Evolutionary conservation across 1,140 invertebrate genomes (phyloP), one percentile per base, ranked within the genome.

Genomic region (Bombyx mandarina): DNA sequence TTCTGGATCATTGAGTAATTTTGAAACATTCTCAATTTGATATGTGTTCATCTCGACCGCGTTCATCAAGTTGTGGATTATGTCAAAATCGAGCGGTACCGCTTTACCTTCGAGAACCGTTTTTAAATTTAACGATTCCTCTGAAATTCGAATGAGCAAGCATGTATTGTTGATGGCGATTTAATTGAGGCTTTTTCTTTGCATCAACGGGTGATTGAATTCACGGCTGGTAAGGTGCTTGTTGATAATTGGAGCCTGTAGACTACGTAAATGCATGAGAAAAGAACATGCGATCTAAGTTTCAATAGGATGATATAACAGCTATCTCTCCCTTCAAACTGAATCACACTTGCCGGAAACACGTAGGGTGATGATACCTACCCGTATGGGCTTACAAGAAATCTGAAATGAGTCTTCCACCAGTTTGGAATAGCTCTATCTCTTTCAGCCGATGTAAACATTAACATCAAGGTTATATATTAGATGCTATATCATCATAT

Each of bases 1-100:
- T 0, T 60, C 57, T 10, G 60, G 56, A 42, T 68, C 61, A 6
- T 42, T 62, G 7, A 68, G 44, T 0, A 68, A 10, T 12, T 61
- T 58, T 44, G 57, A 56, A 22, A 57, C 47, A 10, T 58, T 43
- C 7, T 55, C 44, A 43, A 51, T 57, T 10, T 54, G 9, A 42
- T 58, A 8, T 4, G 56, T 54, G 1, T 45, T 43, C 45, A 44
- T 35, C 0, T 9, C 5, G 4, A 61, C 26, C 6, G 42, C 18
- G 2, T 44, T 48, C 50, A 52, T 53, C 9, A 48, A 45, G 22
- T 42, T 35, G 1, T 48, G 6, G 10, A 47, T 6, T 1, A 12
- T 6, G 3, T n/a, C 10, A 5, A 46, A 7, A n/a, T 18, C 18
- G 9, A 42, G 10, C 1, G 26, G 5, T 10, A 7, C 2, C 8